Conservation (phyloP, 2,113 vertebrate species). For the Pan paniscus region DNA sequence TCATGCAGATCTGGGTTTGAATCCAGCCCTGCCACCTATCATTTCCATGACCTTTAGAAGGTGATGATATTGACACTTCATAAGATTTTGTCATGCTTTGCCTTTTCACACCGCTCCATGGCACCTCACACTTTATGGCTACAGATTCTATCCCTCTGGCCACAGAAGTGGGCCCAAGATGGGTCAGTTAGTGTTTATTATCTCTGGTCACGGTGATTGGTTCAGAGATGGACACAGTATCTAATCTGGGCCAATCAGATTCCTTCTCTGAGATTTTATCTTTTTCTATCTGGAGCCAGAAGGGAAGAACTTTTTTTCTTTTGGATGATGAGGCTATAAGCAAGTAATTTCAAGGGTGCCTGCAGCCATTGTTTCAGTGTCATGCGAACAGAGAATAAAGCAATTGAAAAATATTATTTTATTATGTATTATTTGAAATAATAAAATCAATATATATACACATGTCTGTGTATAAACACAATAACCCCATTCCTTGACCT, state of each 20-base stretch:
- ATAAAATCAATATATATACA: neutral
- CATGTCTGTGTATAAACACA: neutral
- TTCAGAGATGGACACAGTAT: neutral
- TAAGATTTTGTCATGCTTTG: neutral
- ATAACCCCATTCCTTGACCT: neutral
- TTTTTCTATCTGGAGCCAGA: neutral
- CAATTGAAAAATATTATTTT: conserved; percentile 32
- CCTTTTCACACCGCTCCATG: neutral
- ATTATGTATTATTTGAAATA: conserved; percentile 18
- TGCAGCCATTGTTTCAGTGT: neutral
- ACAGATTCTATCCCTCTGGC: neutral
- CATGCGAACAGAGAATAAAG: neutral
- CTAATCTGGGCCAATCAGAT: neutral
- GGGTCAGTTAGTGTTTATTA: neutral
- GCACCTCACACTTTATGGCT: neutral
- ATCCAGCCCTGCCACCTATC: neutral
- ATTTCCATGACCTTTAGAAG: neutral
- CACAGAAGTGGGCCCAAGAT: neutral
- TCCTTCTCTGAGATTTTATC: conserved; percentile 23
- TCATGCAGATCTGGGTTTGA: neutral
- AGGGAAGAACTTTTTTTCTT: neutral
- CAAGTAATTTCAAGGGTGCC: neutral
- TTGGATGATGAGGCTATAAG: neutral
- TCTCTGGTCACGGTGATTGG: neutral
- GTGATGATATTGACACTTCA: neutral